These are phyloP conservation scores for Dorcus parallelipipedus DNA, from an alignment of 2,888 invertebrate species.

Conservation along the genomic window DNA sequence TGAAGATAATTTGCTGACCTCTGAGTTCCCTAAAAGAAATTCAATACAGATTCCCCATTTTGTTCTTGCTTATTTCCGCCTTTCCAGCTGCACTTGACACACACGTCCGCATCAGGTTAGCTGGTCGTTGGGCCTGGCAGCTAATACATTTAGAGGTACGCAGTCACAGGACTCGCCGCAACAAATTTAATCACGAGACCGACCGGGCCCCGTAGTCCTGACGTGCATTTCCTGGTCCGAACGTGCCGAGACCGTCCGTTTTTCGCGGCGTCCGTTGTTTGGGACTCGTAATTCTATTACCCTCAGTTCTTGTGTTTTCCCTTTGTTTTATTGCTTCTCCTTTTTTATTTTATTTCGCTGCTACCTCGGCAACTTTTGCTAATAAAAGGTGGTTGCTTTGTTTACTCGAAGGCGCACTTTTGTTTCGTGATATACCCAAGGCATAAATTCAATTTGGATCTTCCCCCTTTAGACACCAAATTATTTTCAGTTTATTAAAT, in stretches of 20 bases:
- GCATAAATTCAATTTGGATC: too few species aligned
- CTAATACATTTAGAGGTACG: slow-evolving; percentile 33
- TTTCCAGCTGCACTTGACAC: slow-evolving; percentile 1
- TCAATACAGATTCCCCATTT: too few species aligned
- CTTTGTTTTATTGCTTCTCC: background rate
- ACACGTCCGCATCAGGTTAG: slow-evolving; percentile 27
- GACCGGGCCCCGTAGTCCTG: slow-evolving; percentile 28
- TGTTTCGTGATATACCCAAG: too few species aligned
- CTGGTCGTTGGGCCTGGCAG: slow-evolving; percentile 29
- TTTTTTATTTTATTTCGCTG: too few species aligned
- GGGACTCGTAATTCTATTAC: slow-evolving; percentile 29
- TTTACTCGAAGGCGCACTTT: too few species aligned
- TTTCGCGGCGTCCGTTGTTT: slow-evolving; percentile 22
- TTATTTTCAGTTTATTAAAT: too few species aligned
- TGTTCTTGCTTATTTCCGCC: too few species aligned
- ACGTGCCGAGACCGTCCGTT: slow-evolving; percentile 21
- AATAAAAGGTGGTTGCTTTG: background rate
- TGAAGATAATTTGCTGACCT: too few species aligned
- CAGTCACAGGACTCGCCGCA: slow-evolving; percentile 31
- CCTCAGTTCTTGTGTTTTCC: slow-evolving; percentile 2
- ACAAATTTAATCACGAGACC: slow-evolving; percentile 35
- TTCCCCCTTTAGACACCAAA: too few species aligned
- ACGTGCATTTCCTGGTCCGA: slow-evolving; percentile 29
- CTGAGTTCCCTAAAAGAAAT: too few species aligned
- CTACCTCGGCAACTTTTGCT: too few species aligned